Base-by-base conservation (phyloP, 2,113 vertebrate species). In the Phoenicopterus ruber region DNA sequence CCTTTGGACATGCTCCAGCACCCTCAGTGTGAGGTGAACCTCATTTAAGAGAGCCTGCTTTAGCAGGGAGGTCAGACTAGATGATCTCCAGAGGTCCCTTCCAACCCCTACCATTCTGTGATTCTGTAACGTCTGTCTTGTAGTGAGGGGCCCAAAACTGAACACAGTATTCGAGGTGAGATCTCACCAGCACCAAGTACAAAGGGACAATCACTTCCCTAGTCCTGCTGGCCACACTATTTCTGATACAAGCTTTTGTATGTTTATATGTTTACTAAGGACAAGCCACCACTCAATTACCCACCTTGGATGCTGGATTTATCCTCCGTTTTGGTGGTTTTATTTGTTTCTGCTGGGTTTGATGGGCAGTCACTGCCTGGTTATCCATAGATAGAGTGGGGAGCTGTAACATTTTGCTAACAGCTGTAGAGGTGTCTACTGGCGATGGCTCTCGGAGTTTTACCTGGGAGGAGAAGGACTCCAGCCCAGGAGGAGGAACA, bases 261-360 rank as follows among this genome's bases (percentile, higher is more conserved):
- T 12, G 5, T 10, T 57, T 67, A 18, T 11, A 55, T 0, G 0
- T 47, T 46, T 38, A 19, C 13, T 57, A 62, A 52, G 11, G 17
- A 65, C 25, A 81, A 79, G 52, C 4, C 21, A 40, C 19, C 2
- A 17, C 17, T 40, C 25, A 22, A 40, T 55, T 42, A 88, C 97
- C 3, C 54, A 99, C 99, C 98, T 99, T 99, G 36, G 99, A 99
- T 40, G 98, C 96, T 67, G 98, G 98, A 62, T 99, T 98, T 63
- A 98, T 97, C 96, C 98, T 98, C 83, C 99, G 98, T 97, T 98
- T 99, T 42, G 98, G 98, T 58, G 98, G 98, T 96, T 99, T 99
- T 74, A 99, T 97, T 86, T 99, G 99, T 88, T 99, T 99, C 78
- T 98, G 98, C 81, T 99, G 99, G 13, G 98, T 90, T 17, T 98